These are phyloP conservation scores for Crax fasciolata DNA, from an alignment of 2,797 vertebrate species.

Conservation along the genomic window DNA sequence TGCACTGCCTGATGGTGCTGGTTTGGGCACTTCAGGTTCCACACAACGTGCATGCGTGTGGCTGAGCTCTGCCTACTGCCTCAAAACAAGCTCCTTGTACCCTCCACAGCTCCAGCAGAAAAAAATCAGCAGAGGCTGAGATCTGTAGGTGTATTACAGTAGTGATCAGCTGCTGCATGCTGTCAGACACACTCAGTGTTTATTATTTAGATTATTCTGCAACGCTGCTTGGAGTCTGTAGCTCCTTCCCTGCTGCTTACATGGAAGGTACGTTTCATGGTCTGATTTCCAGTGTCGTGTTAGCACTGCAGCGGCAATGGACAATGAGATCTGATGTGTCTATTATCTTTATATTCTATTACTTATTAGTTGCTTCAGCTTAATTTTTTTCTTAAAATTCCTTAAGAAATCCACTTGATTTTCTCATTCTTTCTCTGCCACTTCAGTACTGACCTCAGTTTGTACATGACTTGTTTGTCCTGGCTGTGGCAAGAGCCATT, in stretches of 20 bases:
- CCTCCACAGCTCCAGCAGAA: neutral
- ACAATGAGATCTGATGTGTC: neutral
- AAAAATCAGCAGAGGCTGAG: neutral
- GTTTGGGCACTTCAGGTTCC: neutral
- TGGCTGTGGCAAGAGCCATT: neutral
- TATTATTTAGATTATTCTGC: neutral
- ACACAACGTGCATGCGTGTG: accelerated
- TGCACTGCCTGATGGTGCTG: accelerated
- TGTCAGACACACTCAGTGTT: neutral
- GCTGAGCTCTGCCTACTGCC: neutral
- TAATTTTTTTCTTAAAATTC: neutral
- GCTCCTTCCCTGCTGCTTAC: neutral
- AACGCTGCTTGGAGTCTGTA: neutral
- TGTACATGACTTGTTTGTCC: conserved; percentile 39
- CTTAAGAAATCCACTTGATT: neutral
- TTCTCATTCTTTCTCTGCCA: neutral
- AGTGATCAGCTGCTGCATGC: neutral
- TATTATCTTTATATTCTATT: neutral
- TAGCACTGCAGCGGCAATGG: neutral
- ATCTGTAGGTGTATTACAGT: neutral
- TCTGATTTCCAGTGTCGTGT: neutral
- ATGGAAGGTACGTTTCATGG: neutral
- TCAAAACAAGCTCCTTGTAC: neutral
- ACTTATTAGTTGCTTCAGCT: neutral
- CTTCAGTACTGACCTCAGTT: neutral